A percentile compares a stretch with the other conserved stretches of the same genome.
Evolutionary conservation across 2,113 vertebrate species (phyloP).

Genomic region (Phyllostomus hastatus): DNA sequence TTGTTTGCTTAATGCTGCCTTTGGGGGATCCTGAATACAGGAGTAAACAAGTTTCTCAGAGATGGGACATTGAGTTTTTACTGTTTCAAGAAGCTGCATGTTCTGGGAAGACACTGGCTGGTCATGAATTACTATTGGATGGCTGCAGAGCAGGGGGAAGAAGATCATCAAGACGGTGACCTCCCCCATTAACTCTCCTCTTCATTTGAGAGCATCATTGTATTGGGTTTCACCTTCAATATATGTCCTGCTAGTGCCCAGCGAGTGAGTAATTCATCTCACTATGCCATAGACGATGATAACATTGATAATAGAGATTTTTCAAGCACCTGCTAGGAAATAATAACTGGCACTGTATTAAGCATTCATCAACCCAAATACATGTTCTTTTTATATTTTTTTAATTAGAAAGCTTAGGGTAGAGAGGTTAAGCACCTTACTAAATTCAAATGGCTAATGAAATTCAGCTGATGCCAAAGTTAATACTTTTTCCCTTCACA

Average conservation of each 20-base stretch:
- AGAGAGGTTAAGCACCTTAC: background rate
- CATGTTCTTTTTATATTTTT: background rate
- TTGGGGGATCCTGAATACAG: background rate
- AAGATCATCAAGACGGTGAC: background rate
- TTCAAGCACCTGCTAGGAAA: background rate
- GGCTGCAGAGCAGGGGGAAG: background rate
- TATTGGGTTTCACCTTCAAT: background rate
- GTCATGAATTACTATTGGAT: background rate
- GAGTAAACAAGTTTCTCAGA: background rate
- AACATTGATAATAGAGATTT: background rate
- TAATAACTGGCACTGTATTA: background rate
- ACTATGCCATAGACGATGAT: background rate
- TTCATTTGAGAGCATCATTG: background rate
- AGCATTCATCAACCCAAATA: background rate
- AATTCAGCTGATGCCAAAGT: background rate
- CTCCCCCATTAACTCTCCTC: background rate
- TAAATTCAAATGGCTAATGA: background rate
- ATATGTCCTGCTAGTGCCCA: background rate
- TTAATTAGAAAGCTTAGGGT: background rate
- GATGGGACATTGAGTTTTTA: background rate
- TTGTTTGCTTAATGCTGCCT: background rate
- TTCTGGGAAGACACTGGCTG: background rate
- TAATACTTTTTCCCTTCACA: background rate
- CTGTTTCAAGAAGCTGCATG: background rate
- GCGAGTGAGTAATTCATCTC: background rate